Evolutionary conservation across 1,140 invertebrate genomes (phyloP).

Genomic region (Anastrepha obliqua): DNA sequence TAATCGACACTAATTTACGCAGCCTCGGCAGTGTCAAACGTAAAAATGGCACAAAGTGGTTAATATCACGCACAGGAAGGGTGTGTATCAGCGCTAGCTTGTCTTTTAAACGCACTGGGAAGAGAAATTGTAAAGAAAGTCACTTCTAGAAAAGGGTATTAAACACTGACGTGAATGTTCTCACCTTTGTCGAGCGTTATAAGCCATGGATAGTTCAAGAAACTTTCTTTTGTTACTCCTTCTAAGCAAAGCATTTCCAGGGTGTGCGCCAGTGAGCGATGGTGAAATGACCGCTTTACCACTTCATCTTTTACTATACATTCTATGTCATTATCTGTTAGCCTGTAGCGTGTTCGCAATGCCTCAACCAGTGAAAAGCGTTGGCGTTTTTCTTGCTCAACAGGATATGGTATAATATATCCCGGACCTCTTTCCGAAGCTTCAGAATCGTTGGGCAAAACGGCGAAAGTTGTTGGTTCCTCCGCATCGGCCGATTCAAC

Average conservation of each 20-base stretch:
- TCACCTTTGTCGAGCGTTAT: constrained; percentile 64
- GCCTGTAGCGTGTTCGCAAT: constrained; percentile 63
- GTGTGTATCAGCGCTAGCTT: constrained; percentile 58
- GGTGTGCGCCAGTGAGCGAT: constrained; percentile 14
- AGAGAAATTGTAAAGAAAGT: constrained; percentile 1
- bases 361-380: constrained; percentile 56
- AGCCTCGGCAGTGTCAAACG: constrained; percentile 64
- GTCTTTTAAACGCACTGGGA: constrained; percentile 54
- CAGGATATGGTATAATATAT: constrained; percentile 63
- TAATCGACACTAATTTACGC: constrained; percentile 61
- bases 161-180: not conserved
- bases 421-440: constrained; percentile 62
- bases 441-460: not conserved
- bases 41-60: constrained; percentile 70
- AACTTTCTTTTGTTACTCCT: constrained; percentile 64
- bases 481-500: not conserved
- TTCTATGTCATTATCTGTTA: constrained; percentile 33
- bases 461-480: not conserved
- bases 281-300: not conserved
- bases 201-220: constrained; percentile 71
- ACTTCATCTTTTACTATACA: constrained; percentile 50
- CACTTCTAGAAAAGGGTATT: not conserved
- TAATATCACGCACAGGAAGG: constrained; percentile 65
- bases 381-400: constrained; percentile 60
- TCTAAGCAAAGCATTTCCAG: constrained; percentile 62